Evolutionary conservation across 2,888 invertebrate species (phyloP), one percentile per base, ranked within the genome.

Genomic region (Pammene aurita): DNA sequence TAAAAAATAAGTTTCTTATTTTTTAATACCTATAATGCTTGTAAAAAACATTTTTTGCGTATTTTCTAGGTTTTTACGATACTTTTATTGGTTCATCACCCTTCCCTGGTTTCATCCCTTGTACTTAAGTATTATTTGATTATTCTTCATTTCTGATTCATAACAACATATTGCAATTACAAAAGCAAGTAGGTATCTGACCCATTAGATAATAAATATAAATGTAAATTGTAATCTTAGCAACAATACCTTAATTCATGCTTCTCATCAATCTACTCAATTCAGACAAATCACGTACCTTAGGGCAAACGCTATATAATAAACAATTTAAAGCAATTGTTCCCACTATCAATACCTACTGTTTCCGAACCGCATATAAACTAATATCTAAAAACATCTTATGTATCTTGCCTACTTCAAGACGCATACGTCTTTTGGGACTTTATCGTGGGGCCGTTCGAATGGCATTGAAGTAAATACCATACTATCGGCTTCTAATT

Each of bases 381-480:
- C 35, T 41, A 11, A 41, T 6, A 13, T 13, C 13, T 41, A 14
- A 41, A 50, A 52, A 62, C 18, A 7, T 41, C 41, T 13, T 41
- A 55, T 26, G 34, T 46, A 54, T 46, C 46, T 7, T 41, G 41
- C 46, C 18, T n/a, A 38, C 7, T 13, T n/a, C 10, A 11, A 46
- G 46, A 14, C 46, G 10, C 7, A 50, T 62, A 41, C 18, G 41
- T 10, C 62, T n/a, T 52, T 26, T 52, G 41, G 13, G 7, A 7
- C 18, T 7, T 7, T 14, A 18, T 7, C 56, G 52, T 35, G 66
- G 48, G 72, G 56, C 72, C 75, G 55, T 46, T 75, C 75, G 58
- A 75, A 74, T 75, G 73, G 74, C 74, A 73, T 75, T 75, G 75
- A 74, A 70, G 70, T 65, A 69, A 69, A 69, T 69, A 69, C 55